phyloP scores from a whole-genome alignment of 2,888 invertebrate genomes.

The Cancer borealis region DNA sequence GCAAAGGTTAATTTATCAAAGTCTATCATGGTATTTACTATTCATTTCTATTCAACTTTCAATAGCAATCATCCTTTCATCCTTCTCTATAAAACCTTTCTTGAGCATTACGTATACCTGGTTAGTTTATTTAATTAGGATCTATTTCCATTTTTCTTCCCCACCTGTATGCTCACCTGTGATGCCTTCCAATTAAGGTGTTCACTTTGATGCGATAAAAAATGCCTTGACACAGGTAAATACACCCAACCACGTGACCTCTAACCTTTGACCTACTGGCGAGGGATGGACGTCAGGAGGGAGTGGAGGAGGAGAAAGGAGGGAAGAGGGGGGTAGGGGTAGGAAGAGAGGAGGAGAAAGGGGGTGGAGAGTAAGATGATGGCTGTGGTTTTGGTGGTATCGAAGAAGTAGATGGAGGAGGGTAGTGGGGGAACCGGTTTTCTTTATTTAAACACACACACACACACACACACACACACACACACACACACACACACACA shows the following conservation, averaged over 20 bases:
- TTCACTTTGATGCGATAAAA: not conserved
- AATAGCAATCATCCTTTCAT: too few species aligned
- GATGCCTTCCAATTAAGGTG: not conserved
- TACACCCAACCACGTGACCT: not conserved
- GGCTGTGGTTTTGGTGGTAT: not conserved
- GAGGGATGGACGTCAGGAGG: not conserved
- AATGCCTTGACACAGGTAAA: not conserved
- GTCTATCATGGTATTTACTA: too few species aligned
- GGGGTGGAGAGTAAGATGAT: not conserved
- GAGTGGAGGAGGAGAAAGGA: not conserved
- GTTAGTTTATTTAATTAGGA: not conserved
- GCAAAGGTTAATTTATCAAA: too few species aligned
- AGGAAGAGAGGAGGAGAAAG: not conserved
- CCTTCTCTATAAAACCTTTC: too few species aligned
- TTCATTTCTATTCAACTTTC: too few species aligned
- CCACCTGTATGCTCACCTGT: not conserved
- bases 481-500: slow-evolving; percentile 50
- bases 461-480: slow-evolving; percentile 31
- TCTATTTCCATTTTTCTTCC: not conserved
- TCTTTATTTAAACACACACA: not conserved
- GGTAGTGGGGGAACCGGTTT: not conserved
- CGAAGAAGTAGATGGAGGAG: not conserved
- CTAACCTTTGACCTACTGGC: not conserved
- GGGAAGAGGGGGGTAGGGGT: not conserved
- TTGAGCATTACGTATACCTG: too few species aligned